phyloP scores from a whole-genome alignment of 2,888 invertebrate species.

The Drosophila quinaria region DNA sequence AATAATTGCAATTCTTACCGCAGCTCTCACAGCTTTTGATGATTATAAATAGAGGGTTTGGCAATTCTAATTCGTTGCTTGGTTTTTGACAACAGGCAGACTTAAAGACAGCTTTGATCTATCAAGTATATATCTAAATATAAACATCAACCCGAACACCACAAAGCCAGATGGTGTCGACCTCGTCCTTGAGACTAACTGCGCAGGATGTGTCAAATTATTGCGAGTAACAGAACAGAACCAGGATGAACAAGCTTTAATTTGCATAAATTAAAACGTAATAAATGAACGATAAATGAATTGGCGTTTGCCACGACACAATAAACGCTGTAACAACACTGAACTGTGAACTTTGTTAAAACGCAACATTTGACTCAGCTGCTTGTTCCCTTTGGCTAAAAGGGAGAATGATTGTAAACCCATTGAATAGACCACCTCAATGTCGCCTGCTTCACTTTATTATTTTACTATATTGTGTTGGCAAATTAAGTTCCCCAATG shows the following conservation, averaged over 20 bases:
- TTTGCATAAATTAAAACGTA: slow-evolving; percentile 69
- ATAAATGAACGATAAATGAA: slow-evolving; percentile 58
- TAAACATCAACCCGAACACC: neutral
- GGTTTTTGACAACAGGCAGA: slow-evolving; percentile 1
- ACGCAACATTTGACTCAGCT: slow-evolving; percentile 1
- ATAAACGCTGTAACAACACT: neutral
- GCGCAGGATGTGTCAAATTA: slow-evolving; percentile 50
- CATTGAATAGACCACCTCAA: slow-evolving; percentile 5
- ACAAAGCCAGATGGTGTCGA: slow-evolving; percentile 9
- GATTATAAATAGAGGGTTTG: neutral
- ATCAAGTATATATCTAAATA: neutral
- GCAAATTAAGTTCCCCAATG: slow-evolving; percentile 22
- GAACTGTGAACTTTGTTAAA: neutral
- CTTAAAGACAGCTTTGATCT: neutral
- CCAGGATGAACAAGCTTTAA: slow-evolving; percentile 39
- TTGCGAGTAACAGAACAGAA: slow-evolving; percentile 11
- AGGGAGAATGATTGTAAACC: slow-evolving; percentile 9
- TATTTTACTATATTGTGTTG: slow-evolving; percentile 13
- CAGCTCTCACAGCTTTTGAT: neutral
- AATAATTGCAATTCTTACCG: no score
- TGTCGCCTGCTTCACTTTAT: slow-evolving; percentile 1
- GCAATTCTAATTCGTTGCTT: neutral
- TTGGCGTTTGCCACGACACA: slow-evolving; percentile 51
- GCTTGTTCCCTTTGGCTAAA: slow-evolving; percentile 2
- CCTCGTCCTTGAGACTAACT: slow-evolving; percentile 10